phyloP scores from a whole-genome alignment of 2,113 vertebrate genomes.

The Gallinago undulata region DNA sequence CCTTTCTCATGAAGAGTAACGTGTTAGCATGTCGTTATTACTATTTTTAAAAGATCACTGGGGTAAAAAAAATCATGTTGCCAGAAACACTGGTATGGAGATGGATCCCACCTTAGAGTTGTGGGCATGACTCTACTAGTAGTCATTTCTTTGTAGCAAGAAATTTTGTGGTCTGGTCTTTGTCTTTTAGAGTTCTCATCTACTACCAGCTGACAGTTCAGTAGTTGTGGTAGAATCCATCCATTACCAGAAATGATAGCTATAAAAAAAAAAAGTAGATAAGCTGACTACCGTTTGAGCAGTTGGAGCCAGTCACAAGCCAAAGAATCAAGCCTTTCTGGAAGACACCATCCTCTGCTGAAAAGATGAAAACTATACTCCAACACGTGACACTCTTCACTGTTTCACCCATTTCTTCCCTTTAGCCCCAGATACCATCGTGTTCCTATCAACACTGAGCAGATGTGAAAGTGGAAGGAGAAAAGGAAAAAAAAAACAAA shows the following conservation, averaged over 20 bases:
- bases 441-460: neutral
- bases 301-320: neutral
- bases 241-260: neutral
- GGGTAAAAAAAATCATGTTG: neutral
- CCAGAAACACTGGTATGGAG: neutral
- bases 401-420: neutral
- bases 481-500: neutral
- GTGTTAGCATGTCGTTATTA: neutral
- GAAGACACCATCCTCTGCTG: neutral
- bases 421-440: neutral
- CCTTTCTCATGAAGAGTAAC: neutral
- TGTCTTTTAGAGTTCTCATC: neutral
- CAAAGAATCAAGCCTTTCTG: neutral
- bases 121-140: neutral
- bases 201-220: neutral
- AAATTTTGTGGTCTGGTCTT: neutral
- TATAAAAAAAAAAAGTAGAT: neutral
- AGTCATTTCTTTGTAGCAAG: neutral
- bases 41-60: neutral
- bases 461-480: neutral
- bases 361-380: neutral
- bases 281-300: neutral
- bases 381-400: neutral
- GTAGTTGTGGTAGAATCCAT: neutral
- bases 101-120: neutral